Evolutionary conservation across 2,888 invertebrate genomes (phyloP), one percentile per base, ranked within the genome.

Genomic region (Heliconius cydno): DNA sequence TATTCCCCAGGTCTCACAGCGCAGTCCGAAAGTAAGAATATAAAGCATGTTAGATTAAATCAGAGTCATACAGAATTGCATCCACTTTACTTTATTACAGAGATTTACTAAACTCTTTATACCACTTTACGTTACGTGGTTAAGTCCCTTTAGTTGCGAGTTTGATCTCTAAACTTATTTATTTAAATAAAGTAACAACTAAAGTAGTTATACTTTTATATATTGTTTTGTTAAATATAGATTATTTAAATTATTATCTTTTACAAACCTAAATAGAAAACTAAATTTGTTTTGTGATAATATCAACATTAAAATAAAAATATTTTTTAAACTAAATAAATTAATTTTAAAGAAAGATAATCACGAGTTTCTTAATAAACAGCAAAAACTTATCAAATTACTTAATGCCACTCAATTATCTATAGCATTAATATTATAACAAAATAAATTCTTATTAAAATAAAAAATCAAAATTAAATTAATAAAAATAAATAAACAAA

Each of bases 1-100:
- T 93, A 91, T 93, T 94, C 88, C 94, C 91, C 94, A 95, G 94
- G 94, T 94, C 94, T 95, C 90, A 94, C 94, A 88, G 90, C 87
- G 91, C 89, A 93, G 93, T 93, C 94, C 87, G 94, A 95, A 93
- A 95, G 94, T 95, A 95, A 95, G 94, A 90, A 84, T 81, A 84
- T 90, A 87, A 79, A 90, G 94, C 94, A 94, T 94, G 94, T 87
- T 87, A 89, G 88, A 84, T 80, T 83, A 82, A 81, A 80, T 77
- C 34, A 80, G 71, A 80, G 46, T 78, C 70, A 28, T 71, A 77
- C 75, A 77, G 60, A 28, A 38, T 63, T 78, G 60, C 80, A 79
- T 81, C 76, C 71, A 76, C 79, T 79, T 77, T 79, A 79, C 77
- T 65, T 67, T 81, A 76, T 68, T 78, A 74, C 71, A 65, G 57